These are phyloP conservation scores for Choreutis nemorana DNA, from an alignment of 2,888 invertebrate species.

Conservation along the genomic window DNA sequence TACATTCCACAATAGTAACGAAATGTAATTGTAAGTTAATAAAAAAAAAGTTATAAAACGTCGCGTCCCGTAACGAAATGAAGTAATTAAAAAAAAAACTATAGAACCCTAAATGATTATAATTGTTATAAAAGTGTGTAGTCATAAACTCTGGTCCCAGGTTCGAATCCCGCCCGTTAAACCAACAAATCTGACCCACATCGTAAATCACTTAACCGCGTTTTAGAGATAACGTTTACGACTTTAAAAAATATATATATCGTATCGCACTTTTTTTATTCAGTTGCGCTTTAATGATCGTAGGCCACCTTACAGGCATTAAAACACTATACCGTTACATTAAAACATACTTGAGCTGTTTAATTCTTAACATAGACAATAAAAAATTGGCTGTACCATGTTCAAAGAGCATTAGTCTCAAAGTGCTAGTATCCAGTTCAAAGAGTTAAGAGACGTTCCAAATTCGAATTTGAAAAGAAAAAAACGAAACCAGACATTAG, in stretches of 20 bases:
- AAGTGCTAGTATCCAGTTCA: too few species aligned
- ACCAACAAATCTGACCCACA: slow-evolving; percentile 62
- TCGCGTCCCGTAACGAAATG: slow-evolving; percentile 24
- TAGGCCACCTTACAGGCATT: too few species aligned
- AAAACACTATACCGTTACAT: too few species aligned
- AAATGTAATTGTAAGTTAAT: slow-evolving; percentile 4
- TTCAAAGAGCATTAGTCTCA: too few species aligned
- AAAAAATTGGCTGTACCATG: too few species aligned
- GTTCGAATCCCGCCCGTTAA: slow-evolving; percentile 49
- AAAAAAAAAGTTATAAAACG: slow-evolving; percentile 7
- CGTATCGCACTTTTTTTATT: too few species aligned
- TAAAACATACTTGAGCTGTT: too few species aligned
- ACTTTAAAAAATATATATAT: slow-evolving; percentile 38
- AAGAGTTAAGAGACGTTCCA: neutral
- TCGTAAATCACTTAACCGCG: slow-evolving; percentile 65
- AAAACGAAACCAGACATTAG: slow-evolving; percentile 27
- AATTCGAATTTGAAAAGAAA: slow-evolving; percentile 13
- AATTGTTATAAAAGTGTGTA: slow-evolving; percentile 45
- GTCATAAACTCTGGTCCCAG: slow-evolving; percentile 50
- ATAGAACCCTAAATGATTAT: slow-evolving; percentile 14
- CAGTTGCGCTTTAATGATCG: too few species aligned
- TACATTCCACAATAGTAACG: slow-evolving; percentile 12
- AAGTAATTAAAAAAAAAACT: slow-evolving; percentile 18
- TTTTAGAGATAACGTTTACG: slow-evolving; percentile 57
- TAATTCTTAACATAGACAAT: too few species aligned